Evolutionary conservation across 1,140 invertebrate genomes (phyloP), one percentile per base, ranked within the genome.

Genomic region (Lepeophtheirus salmonis): DNA sequence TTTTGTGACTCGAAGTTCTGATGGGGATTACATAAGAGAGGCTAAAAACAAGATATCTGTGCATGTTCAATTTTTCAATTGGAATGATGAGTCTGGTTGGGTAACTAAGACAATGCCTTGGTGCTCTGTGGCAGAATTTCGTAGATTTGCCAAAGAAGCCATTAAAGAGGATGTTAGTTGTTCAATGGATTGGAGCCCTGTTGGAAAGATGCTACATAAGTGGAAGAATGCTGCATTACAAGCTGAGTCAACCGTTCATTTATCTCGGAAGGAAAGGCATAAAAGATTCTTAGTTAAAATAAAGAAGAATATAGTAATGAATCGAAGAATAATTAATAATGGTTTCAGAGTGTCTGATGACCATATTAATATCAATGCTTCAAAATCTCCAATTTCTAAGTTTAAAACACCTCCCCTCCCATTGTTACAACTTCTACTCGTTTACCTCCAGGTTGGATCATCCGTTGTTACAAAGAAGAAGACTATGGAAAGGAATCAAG

Each of bases 61-160:
- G n/a, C 51, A 55, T 50, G 59, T 22, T 54, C 50, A 55, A 23
- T 61, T 54, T 17, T 61, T 61, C 21, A 50, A 50, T 54, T 61
- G 59, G 59, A 61, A 61, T 25, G 50, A 61, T 30, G 59, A 61
- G 24, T 56, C 50, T 12, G 59, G 59, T 60, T 61, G 59, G 59
- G 50, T 61, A 14, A 20, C 50, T 17, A 53, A 20, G 17, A 23
- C 25, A 10, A 13, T 61, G 14, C 50, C 50, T 10, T 61, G 48
- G 21, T 16, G 25, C 3, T 20, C 48, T 23, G 2, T 61, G 3
- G 59, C 54, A 12, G 21, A 20, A 25, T 61, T 53, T 61, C 48
- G 50, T 6, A 13, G 18, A 3, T 26, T 53, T 12, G 59, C 23
- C 14, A 20, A 24, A 13, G 23, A 54, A 17, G 23, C 23, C 20